Conservation (phyloP, 2,888 invertebrate genomes). For the Drosophila affinis region DNA sequence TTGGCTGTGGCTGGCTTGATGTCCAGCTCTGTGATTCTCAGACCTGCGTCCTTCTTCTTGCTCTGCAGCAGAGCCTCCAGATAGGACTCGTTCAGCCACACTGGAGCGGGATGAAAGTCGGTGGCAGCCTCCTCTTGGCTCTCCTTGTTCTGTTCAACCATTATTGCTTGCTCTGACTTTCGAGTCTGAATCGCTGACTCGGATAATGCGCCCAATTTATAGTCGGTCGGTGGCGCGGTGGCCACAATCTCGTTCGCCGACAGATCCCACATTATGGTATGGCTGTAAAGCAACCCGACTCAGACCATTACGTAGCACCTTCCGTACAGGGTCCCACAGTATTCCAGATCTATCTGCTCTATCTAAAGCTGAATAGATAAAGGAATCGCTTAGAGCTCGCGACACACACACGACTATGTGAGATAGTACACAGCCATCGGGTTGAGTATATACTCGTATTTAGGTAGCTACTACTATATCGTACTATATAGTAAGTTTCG, state of each 20-base stretch:
- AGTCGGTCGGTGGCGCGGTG: conserved; percentile 2
- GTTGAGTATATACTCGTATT: neutral
- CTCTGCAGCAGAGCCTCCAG: conserved; percentile 64
- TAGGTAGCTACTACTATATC: neutral
- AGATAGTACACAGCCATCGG: conserved; percentile 10
- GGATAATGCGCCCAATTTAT: conserved; percentile 45
- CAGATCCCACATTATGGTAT: conserved; percentile 28
- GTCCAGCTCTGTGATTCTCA: conserved; percentile 55
- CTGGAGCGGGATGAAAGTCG: conserved; percentile 57
- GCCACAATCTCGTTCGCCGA: conserved; percentile 14
- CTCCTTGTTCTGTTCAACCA: conserved; percentile 49
- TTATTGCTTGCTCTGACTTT: conserved; percentile 25
- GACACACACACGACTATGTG: neutral
- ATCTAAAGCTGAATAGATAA: conserved; percentile 22
- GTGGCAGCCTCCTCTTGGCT: conserved; percentile 21
- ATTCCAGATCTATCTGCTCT: conserved; percentile 5
- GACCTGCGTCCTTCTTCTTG: conserved; percentile 59
- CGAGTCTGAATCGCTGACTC: conserved; percentile 19
- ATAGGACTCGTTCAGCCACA: conserved; percentile 74
- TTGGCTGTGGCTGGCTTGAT: conserved; percentile 62
- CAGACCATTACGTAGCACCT: conserved; percentile 25
- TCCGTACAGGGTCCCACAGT: conserved; percentile 3
- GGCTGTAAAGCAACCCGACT: conserved; percentile 39
- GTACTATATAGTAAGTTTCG: neutral
- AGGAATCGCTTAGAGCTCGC: conserved; percentile 8